Percentiles rank a stretch among this genome's conserved stretches.
Conservation (phyloP, 1,140 invertebrate species). For the Apis florea region DNA sequence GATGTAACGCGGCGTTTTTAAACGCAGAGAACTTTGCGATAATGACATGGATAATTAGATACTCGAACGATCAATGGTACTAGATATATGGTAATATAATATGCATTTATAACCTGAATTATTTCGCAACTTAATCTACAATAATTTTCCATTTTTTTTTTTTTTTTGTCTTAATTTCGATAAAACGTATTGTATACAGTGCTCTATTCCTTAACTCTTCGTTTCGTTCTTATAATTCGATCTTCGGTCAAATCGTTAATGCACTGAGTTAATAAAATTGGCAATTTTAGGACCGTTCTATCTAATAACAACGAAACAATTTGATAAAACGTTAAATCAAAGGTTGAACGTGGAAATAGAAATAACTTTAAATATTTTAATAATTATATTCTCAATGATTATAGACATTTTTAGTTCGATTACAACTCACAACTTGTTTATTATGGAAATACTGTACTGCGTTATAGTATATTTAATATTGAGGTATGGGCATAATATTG, state of each 20-base stretch:
- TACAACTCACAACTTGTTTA: conserved; percentile 41
- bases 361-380: neutral
- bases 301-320: neutral
- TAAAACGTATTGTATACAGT: neutral
- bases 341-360: neutral
- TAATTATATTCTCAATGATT: conserved; percentile 13
- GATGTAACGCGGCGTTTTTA: neutral
- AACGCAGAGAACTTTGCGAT: conserved; percentile 4
- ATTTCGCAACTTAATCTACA: conserved; percentile 5
- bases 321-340: neutral
- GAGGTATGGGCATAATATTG: conserved; percentile 6
- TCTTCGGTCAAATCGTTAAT: neutral
- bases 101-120: conserved; percentile 16
- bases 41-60: conserved; percentile 30
- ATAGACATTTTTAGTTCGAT: conserved; percentile 20
- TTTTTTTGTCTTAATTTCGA: neutral
- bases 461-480: conserved; percentile 26
- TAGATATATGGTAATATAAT: conserved; percentile 4
- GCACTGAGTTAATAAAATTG: neutral
- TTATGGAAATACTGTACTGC: conserved; percentile 40
- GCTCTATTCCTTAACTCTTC: neutral
- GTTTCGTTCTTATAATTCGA: neutral
- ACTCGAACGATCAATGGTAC: conserved; percentile 43
- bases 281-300: conserved; percentile 36
- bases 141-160: neutral